Base-by-base conservation (phyloP, 2,113 vertebrate species). In the Colaptes auratus region DNA sequence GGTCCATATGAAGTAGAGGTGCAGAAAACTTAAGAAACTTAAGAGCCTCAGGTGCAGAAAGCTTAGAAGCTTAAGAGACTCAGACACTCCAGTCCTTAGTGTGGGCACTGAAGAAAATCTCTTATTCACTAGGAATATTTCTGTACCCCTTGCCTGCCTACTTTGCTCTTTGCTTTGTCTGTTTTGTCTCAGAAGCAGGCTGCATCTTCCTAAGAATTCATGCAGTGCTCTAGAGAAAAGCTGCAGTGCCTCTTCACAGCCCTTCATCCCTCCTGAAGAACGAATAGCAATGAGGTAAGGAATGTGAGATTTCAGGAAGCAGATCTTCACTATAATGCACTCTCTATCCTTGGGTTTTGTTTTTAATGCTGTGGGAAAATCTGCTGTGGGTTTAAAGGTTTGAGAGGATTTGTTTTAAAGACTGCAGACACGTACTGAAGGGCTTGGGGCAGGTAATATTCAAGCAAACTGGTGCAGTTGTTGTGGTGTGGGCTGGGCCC, bases 351-450 rank as follows among this genome's bases (percentile, higher is more conserved):
- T 0, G 0, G 48, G 10, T 86, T 94, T 86, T 90, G 36, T 25
- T 74, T 74, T 56, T 30, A 86, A 48, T 53, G 42, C 64, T 23
- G 48, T 50, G 48, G 36, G 59, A 89, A 44, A 42, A 60, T 71
- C 60, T 81, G 46, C 48, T 67, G 46, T 36, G 83, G 56, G 46
- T 77, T 95, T 87, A 94, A 91, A 86, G 82, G 65, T 88, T 71
- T 86, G 72, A 74, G 30, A 73, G n/a, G 75, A 36, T 70, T 95
- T 85, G 70, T 21, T 63, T 91, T 48, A 76, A 88, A 61, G 84
- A 33, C 27, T 24, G 1, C 39, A 50, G 48, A 66, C 27, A n/a
- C 50, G 30, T 76, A 25, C 77, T 96, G 66, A 80, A 70, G 36
- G 88, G 60, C 56, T 80, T 33, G 65, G 60, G 52, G 15, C 67